A percentile compares a stretch with the other conserved stretches of the same genome.
Evolutionary conservation across 2,113 vertebrate genomes (phyloP).

Genomic region (Pelecanoides urinatrix): DNA sequence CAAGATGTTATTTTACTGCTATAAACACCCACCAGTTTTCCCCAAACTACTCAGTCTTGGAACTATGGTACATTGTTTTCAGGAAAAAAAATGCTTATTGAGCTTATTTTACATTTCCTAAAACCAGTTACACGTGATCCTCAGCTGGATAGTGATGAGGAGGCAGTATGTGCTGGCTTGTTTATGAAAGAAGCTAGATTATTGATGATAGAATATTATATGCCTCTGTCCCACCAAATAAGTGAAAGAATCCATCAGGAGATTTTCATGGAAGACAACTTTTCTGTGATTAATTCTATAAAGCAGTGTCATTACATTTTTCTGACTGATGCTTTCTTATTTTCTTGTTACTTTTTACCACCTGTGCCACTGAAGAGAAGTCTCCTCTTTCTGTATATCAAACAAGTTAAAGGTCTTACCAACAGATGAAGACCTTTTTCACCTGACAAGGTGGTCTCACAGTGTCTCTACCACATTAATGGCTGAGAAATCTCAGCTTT

Average conservation of each 20-base stretch:
- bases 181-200: not conserved
- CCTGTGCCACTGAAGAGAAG: not conserved
- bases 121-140: not conserved
- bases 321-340: not conserved
- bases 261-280: not conserved
- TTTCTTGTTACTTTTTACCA: not conserved
- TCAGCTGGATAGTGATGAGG: not conserved
- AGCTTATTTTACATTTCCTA: not conserved
- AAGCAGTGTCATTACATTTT: not conserved
- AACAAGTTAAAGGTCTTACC: not conserved
- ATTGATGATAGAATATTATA: not conserved
- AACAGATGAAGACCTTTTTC: not conserved
- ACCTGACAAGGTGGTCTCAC: not conserved
- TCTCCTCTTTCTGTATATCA: not conserved
- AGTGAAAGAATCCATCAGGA: not conserved
- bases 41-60: not conserved
- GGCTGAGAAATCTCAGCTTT: not conserved
- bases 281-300: not conserved
- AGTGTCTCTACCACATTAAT: not conserved
- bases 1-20: not conserved
- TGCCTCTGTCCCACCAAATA: not conserved
- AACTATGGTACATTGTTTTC: constrained; percentile 22
- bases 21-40: constrained; percentile 23
- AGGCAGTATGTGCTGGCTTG: not conserved
- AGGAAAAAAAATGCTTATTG: not conserved